These are phyloP conservation scores for Lagodon rhomboides DNA, from an alignment of 2,797 vertebrate species.

Conservation along the genomic window DNA sequence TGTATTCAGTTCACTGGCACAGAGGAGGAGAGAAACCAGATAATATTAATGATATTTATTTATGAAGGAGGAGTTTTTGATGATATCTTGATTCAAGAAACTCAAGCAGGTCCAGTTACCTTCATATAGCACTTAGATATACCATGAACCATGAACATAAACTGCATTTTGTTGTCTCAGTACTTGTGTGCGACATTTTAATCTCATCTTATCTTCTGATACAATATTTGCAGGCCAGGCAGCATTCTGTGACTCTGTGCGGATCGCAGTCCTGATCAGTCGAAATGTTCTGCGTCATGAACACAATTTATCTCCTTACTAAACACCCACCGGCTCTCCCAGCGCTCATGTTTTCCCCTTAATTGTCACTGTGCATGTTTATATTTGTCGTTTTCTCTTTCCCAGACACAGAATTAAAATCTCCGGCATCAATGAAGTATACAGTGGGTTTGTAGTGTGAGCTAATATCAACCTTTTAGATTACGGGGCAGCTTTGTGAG, in stretches of 20 bases:
- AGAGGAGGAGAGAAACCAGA: too few species aligned
- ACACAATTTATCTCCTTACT: conserved; percentile 18
- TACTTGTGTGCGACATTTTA: too few species aligned
- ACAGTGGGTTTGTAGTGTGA: conserved; percentile 42
- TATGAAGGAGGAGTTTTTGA: too few species aligned
- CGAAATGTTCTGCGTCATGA: conserved; percentile 37
- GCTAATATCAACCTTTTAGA: conserved; percentile 71
- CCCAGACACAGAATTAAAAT: conserved; percentile 28
- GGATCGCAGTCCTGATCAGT: conserved; percentile 35
- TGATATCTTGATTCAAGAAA: too few species aligned
- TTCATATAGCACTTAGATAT: too few species aligned
- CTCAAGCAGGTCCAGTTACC: too few species aligned
- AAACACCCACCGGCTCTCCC: neutral
- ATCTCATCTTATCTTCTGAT: too few species aligned
- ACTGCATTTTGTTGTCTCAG: too few species aligned
- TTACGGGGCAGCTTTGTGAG: conserved; percentile 67
- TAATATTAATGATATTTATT: too few species aligned
- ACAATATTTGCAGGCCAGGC: neutral
- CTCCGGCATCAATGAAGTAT: conserved; percentile 25
- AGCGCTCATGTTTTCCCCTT: conserved; percentile 5
- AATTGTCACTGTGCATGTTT: conserved; percentile 7
- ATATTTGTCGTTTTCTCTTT: conserved; percentile 18
- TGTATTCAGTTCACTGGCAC: too few species aligned
- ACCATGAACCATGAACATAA: too few species aligned
- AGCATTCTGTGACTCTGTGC: neutral